Percentiles rank a stretch among this genome's conserved stretches.
Evolutionary conservation across 2,888 invertebrate species (phyloP).

Genomic region (Rhynchonema sp.): DNA sequence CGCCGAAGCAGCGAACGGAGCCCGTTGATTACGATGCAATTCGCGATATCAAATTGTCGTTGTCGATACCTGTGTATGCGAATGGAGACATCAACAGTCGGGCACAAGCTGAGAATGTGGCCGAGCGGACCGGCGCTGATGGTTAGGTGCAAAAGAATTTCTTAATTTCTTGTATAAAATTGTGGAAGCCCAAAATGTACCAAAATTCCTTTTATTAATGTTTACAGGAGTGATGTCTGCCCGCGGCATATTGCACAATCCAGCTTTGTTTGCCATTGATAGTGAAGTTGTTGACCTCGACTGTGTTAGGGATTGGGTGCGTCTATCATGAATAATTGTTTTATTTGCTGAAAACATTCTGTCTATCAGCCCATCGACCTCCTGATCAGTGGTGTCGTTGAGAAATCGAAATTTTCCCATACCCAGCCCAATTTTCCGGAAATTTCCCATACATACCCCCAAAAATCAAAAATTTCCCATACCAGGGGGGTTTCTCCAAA

Average conservation of each 20-base stretch:
- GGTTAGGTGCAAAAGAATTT: conserved; percentile 35
- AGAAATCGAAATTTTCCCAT: too few relatives aligned
- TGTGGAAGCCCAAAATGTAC: too few relatives aligned
- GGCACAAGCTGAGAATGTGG: conserved; percentile 48
- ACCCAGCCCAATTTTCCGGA: too few relatives aligned
- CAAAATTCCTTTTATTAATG: too few relatives aligned
- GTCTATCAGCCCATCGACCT: too few relatives aligned
- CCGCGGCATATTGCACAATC: conserved; percentile 69
- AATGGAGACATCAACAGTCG: conserved; percentile 69
- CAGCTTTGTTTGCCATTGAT: conserved; percentile 66
- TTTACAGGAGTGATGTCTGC: conserved; percentile 64
- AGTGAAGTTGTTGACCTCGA: conserved; percentile 45
- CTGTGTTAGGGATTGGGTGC: conserved; percentile 60
- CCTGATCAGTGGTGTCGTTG: too few relatives aligned
- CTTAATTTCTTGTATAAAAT: too few relatives aligned
- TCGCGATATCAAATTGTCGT: conserved; percentile 45
- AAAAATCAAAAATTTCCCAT: too few relatives aligned
- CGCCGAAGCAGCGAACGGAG: conserved; percentile 53
- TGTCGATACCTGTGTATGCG: conserved; percentile 64
- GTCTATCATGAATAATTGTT: too few relatives aligned
- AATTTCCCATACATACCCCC: too few relatives aligned
- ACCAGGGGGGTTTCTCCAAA: too few relatives aligned
- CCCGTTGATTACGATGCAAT: conserved; percentile 47
- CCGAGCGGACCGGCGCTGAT: conserved; percentile 43
- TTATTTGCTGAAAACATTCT: too few relatives aligned